Conservation (phyloP, 2,797 vertebrate genomes). For the Macroramphosus scolopax region DNA sequence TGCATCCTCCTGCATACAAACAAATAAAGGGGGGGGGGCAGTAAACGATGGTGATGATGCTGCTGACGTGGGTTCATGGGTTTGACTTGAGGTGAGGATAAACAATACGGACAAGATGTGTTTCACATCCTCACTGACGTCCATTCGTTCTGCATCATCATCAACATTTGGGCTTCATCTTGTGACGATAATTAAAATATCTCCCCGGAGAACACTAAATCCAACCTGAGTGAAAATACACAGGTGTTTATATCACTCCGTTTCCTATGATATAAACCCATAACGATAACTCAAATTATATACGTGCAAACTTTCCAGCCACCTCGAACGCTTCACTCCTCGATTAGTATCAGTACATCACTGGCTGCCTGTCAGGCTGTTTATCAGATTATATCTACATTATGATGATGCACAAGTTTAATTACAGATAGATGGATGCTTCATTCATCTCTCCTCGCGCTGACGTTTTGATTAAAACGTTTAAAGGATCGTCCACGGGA, state of each 20-base stretch:
- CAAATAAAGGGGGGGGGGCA: too few species aligned
- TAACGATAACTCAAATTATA: slow-evolving; percentile 54
- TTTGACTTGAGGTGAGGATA: too few species aligned
- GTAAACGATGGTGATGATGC: too few species aligned
- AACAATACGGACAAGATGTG: too few species aligned
- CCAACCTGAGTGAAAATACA: slow-evolving; percentile 10
- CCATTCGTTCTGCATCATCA: too few species aligned
- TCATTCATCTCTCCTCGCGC: slow-evolving; percentile 67
- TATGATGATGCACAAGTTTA: slow-evolving; percentile 76
- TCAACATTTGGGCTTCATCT: slow-evolving; percentile 6
- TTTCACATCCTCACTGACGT: too few species aligned
- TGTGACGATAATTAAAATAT: slow-evolving; percentile 21
- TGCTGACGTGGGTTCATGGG: too few species aligned
- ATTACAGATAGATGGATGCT: slow-evolving; percentile 71
- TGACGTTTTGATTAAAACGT: slow-evolving; percentile 76
- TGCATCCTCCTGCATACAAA: too few species aligned
- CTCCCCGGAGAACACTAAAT: slow-evolving; percentile 17
- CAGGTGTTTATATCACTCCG: slow-evolving; percentile 28
- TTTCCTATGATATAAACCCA: slow-evolving; percentile 47
- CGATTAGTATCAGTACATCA: slow-evolving; percentile 64
- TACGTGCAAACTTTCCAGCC: slow-evolving; percentile 58
- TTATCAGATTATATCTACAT: slow-evolving; percentile 73
- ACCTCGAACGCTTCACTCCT: slow-evolving; percentile 51
- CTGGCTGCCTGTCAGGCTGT: slow-evolving; percentile 43
- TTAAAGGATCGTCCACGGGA: slow-evolving; percentile 67